Evolutionary conservation across 2,797 vertebrate species (phyloP).

Genomic region (Danio albolineatus): DNA sequence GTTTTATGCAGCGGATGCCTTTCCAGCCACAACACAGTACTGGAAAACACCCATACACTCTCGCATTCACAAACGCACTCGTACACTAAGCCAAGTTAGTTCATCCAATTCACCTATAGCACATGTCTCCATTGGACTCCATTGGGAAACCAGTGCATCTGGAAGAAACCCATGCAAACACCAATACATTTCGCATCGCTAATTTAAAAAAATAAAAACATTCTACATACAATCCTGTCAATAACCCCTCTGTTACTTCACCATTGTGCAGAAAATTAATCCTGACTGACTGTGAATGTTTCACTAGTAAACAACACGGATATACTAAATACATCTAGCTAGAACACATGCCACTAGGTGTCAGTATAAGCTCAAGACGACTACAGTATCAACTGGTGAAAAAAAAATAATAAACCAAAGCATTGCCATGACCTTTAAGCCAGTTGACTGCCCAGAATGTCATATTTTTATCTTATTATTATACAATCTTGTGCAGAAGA

Average conservation of each 20-base stretch:
- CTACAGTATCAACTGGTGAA: not conserved
- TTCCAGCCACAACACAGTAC: too few relatives aligned
- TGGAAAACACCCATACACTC: too few relatives aligned
- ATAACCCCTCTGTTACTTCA: not conserved
- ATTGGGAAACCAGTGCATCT: too few relatives aligned
- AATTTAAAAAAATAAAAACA: not conserved
- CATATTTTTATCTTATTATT: too few relatives aligned
- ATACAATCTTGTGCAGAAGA: slow-evolving; percentile 6
- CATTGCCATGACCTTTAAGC: not conserved
- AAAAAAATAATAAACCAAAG: not conserved
- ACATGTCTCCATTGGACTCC: too few relatives aligned
- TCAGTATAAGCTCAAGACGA: not conserved
- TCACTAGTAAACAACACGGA: not conserved
- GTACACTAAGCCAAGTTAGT: too few relatives aligned
- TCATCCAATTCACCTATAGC: too few relatives aligned
- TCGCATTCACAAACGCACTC: too few relatives aligned
- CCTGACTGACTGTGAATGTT: not conserved
- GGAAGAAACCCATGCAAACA: too few relatives aligned
- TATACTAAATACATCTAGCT: not conserved
- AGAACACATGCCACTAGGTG: not conserved
- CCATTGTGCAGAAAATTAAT: not conserved
- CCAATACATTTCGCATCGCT: not conserved
- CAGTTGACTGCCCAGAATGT: not conserved
- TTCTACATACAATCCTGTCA: too few relatives aligned
- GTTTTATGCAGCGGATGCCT: too few relatives aligned